Base-by-base conservation (phyloP, 2,113 vertebrate species). In the Corydoras sp. region DNA sequence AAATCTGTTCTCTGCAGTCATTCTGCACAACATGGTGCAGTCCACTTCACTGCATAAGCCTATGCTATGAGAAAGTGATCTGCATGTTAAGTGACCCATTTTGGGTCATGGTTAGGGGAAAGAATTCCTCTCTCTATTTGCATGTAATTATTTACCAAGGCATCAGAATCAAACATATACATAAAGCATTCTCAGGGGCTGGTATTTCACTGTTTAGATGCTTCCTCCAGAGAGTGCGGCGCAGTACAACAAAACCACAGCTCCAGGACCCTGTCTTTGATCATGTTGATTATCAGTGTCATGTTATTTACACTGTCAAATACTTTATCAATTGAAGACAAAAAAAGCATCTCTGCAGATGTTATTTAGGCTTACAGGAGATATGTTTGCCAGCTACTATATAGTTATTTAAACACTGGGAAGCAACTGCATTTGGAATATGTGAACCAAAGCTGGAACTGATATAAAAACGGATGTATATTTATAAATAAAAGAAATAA, bases 241-340 rank as follows among this genome's bases (percentile, higher is more conserved):
- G 32, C 54, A 73, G 73, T 62, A 62, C 54, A 78, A 62, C 8
- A 68, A 62, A 71, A 58, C 73, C 72, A 71, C 55, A 69, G 62
- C 70, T 55, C 73, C 61, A 67, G 81, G 80, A 50, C 18, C 18
- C 18, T 24, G 18, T 24, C 75, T 89, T 87, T 87, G 87, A 86
- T 87, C 83, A 78, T 72, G 73, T 29, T 81, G 72, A 86, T 84
- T 85, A 80, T 53, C 74, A 83, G 81, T 79, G 84, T 86, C 83
- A 81, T 83, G 80, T 85, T 86, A 87, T 89, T 87, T 85, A 84
- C 80, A 71, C 69, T 71, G 76, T 84, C 83, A 85, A 86, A 87
- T 84, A 79, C 79, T 83, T 85, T 76, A 73, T 85, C 81, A 81
- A 79, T 82, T 83, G 78, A 74, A 30, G 73, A 65, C n/a, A 61